Conservation (phyloP, 2,113 vertebrate genomes). For the Himantopus leucocephalus region DNA sequence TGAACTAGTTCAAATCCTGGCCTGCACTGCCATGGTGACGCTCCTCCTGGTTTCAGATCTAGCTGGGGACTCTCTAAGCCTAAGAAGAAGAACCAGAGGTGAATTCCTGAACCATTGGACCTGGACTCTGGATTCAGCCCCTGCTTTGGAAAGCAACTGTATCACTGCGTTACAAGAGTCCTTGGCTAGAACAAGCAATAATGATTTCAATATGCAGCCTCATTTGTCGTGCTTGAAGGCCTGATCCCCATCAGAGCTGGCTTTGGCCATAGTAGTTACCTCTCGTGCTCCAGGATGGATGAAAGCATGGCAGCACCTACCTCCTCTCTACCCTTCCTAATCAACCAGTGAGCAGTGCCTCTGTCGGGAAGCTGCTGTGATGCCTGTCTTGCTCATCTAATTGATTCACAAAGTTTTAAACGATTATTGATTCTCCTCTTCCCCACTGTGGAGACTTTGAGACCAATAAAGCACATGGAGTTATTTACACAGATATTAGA, state of each 20-base stretch:
- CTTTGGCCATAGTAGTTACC: background rate
- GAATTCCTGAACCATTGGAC: background rate
- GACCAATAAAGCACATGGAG: slow-evolving; percentile 7
- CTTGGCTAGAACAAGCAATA: background rate
- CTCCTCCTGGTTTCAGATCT: background rate
- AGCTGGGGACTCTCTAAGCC: background rate
- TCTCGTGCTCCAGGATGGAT: background rate
- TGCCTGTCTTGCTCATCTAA: slow-evolving; percentile 15
- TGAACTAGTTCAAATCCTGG: background rate
- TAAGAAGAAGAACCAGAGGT: background rate
- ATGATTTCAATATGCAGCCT: background rate
- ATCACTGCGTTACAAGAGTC: background rate
- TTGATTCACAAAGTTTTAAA: slow-evolving; percentile 54
- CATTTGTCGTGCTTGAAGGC: background rate
- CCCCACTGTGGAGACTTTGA: background rate
- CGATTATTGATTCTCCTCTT: background rate
- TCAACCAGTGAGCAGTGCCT: background rate
- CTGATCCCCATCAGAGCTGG: background rate
- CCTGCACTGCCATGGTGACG: background rate
- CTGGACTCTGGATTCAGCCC: background rate
- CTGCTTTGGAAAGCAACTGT: background rate
- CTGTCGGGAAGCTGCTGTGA: background rate
- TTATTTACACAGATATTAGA: slow-evolving; percentile 38
- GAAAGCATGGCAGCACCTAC: background rate
- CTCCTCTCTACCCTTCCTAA: background rate